These are phyloP conservation scores for Salticus scenicus DNA, from an alignment of 2,888 invertebrate genomes.

Conservation along the genomic window DNA sequence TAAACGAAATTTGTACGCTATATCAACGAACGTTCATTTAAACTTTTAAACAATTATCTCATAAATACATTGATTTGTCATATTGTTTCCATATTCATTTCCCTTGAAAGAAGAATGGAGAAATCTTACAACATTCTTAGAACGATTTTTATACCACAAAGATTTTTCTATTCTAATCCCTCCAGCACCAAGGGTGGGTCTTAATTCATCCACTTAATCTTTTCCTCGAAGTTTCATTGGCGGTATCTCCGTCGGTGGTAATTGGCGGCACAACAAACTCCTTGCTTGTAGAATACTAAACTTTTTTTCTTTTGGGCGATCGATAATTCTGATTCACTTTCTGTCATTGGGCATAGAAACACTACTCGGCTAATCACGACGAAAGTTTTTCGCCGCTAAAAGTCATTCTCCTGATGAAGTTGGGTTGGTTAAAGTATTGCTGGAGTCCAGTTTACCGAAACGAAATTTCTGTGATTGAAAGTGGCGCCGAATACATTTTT, in stretches of 20 bases:
- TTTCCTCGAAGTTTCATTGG: conserved; percentile 38
- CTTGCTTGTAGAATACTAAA: conserved; percentile 41
- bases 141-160: no score
- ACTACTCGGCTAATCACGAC: not conserved
- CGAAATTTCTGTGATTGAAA: no score
- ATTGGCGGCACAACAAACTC: conserved; percentile 39
- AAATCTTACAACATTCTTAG: no score
- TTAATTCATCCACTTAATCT: conserved; percentile 54
- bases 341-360: not conserved
- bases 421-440: not conserved
- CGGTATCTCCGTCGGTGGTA: conserved; percentile 28
- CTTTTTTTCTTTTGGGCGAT: not conserved
- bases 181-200: not conserved
- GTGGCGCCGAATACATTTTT: no score
- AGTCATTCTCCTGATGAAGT: not conserved
- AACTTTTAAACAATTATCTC: no score
- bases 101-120: no score
- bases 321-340: conserved; percentile 1
- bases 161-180: no score
- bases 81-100: no score
- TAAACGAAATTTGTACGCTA: no score
- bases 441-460: not conserved
- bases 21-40: no score
- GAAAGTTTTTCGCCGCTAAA: not conserved
- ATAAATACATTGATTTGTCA: no score